Base-by-base conservation (phyloP, 2,888 invertebrate species). In the Leptinotarsa rubiginosa region DNA sequence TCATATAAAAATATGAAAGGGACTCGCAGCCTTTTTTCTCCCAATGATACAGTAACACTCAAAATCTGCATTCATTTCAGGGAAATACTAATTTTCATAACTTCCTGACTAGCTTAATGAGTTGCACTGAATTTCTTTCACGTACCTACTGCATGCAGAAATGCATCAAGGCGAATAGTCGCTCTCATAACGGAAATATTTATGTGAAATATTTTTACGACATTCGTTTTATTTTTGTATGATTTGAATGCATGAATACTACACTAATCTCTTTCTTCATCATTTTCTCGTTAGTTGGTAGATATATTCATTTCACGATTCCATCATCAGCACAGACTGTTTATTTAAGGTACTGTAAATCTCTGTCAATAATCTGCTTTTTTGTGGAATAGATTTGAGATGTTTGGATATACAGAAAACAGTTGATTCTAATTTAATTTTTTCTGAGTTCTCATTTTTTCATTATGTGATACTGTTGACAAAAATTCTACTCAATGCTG, bases 281-380 rank as follows among this genome's bases (percentile, higher is more conserved):
- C 70, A 70, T 54, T 18, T 62, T 54, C 50, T 50, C 59, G 49
- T 69, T 76, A 69, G 73, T 49, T 65, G 69, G 65, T 73, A 65
- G 69, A 71, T 65, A 71, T 47, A 70, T 69, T 70, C 69, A 71
- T 71, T 59, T 69, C 76, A 76, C 71, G 50, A 59, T 25, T 66
- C 68, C 70, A 74, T 70, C 73, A 77, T 73, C 77, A 74, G 74
- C 73, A 75, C 73, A 74, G 74, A 73, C 70, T 76, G 62, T 62
- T 62, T 31, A 65, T 76, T 72, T 65, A 74, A 76, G 76, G 76
- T 76, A 76, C 65, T 72, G 76, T 72, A 74, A 41, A 64, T 52
- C 52, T 65, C 65, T 59, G 52, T 56, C 22, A 15, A 56, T 56
- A 13, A 10, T 10, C 41, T 59, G 20, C 62, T n/a, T 4, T 41